Percentiles rank a stretch among this genome's conserved stretches.
These are phyloP conservation scores for Hafferia zeledoni DNA, from an alignment of 2,797 vertebrate genomes.

Conservation along the genomic window DNA sequence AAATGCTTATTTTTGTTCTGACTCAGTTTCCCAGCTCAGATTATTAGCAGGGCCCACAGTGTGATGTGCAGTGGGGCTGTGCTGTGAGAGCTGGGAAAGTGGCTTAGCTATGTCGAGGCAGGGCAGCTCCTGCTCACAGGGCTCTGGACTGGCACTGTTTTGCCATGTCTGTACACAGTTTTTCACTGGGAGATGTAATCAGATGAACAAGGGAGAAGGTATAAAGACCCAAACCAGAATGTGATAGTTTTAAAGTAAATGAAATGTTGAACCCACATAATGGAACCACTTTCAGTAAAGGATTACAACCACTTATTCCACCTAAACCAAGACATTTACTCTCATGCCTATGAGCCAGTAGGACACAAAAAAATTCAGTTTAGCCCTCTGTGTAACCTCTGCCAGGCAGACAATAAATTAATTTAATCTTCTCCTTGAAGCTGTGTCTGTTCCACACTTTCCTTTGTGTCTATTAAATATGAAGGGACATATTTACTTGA, in stretches of 20 bases:
- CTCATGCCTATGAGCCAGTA: not conserved
- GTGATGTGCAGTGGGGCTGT: rapidly evolving
- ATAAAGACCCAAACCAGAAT: not conserved
- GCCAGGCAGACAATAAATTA: not conserved
- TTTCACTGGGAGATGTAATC: not conserved
- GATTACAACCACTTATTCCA: constrained; percentile 2
- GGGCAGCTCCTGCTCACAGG: rapidly evolving
- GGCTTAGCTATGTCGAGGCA: not conserved
- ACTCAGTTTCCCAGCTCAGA: not conserved
- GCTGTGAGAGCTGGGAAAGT: not conserved
- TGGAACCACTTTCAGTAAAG: not conserved
- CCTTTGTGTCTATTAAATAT: constrained; percentile 2
- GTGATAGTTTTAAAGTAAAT: not conserved
- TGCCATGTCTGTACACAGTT: not conserved
- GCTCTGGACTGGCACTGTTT: not conserved
- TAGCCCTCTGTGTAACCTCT: not conserved
- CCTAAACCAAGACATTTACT: not conserved
- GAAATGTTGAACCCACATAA: not conserved
- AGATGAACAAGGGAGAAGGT: not conserved
- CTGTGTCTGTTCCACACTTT: not conserved
- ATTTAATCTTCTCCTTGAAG: constrained; percentile 15
- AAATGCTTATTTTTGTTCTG: not conserved
- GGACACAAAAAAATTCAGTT: not conserved
- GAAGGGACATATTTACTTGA: not conserved
- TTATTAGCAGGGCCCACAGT: not conserved